Conservation (phyloP, 2,888 invertebrate genomes). For the Pseudococcus viburni region DNA sequence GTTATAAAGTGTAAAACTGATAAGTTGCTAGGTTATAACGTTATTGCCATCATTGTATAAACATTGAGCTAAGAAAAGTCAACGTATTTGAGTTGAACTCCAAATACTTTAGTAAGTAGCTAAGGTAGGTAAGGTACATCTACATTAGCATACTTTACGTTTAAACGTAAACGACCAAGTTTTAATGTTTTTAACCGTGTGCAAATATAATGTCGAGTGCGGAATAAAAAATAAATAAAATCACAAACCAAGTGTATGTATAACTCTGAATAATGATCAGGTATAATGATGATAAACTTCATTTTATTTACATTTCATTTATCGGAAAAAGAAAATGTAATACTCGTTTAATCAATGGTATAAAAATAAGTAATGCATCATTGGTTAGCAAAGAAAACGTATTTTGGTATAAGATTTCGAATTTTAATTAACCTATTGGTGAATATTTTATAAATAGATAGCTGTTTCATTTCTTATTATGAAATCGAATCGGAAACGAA, state of each 20-base stretch:
- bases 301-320: constrained; percentile 27
- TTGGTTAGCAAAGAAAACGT: background rate
- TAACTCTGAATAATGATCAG: background rate
- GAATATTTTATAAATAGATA: background rate
- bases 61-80: background rate
- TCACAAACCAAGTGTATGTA: background rate
- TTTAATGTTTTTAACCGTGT: constrained; percentile 2
- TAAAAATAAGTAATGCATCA: background rate
- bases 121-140: background rate
- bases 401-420: background rate
- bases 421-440: background rate
- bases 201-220: constrained; percentile 4
- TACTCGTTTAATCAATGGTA: background rate
- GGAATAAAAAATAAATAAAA: background rate
- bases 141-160: background rate
- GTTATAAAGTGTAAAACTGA: constrained; percentile 4
- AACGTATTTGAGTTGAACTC: background rate
- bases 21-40: background rate
- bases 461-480: no score
- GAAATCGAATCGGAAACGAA: background rate
- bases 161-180: background rate
- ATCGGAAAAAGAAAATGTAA: background rate
- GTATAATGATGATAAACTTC: background rate
- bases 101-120: background rate
- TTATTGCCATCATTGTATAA: constrained; percentile 7